Percentiles rank a stretch among this genome's conserved stretches.
Conservation (phyloP, 2,113 vertebrate species). For the Pogona vitticeps region DNA sequence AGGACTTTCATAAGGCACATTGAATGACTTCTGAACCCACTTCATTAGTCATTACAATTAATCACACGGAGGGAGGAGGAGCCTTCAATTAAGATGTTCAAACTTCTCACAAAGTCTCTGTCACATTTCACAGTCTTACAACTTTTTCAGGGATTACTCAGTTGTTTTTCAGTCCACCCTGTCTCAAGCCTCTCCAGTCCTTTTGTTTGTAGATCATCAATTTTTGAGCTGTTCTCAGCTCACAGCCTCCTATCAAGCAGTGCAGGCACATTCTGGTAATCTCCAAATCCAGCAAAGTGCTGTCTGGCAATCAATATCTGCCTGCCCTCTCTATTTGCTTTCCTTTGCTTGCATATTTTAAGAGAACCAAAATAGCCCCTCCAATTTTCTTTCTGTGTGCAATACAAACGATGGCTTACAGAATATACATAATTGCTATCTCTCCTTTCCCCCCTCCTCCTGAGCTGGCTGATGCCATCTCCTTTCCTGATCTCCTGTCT, state of each 20-base stretch:
- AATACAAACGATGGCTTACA: constrained; percentile 36
- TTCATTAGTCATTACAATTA: too few relatives aligned
- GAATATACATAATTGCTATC: constrained; percentile 9
- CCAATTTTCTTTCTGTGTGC: constrained; percentile 37
- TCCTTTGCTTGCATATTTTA: constrained; percentile 69
- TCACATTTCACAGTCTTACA: constrained; percentile 49
- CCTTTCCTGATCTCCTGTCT: too few relatives aligned
- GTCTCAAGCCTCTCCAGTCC: constrained; percentile 53
- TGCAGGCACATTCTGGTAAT: constrained; percentile 60
- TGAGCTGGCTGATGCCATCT: constrained; percentile 1
- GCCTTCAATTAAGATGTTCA: not conserved
- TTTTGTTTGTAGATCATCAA: constrained; percentile 67
- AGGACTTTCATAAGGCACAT: too few relatives aligned
- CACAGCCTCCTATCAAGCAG: constrained; percentile 46
- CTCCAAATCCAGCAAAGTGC: constrained; percentile 62
- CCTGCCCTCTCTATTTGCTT: constrained; percentile 64
- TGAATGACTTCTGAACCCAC: too few relatives aligned
- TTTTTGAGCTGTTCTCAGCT: constrained; percentile 51
- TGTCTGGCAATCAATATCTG: constrained; percentile 64
- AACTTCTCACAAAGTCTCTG: constrained; percentile 48
- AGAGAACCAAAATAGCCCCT: constrained; percentile 38
- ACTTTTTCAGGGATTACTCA: too few relatives aligned
- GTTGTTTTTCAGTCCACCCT: too few relatives aligned
- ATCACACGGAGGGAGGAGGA: too few relatives aligned
- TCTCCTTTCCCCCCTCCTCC: constrained; percentile 17